These are phyloP conservation scores for Mastomys coucha DNA, from an alignment of 2,113 vertebrate genomes.

Conservation along the genomic window DNA sequence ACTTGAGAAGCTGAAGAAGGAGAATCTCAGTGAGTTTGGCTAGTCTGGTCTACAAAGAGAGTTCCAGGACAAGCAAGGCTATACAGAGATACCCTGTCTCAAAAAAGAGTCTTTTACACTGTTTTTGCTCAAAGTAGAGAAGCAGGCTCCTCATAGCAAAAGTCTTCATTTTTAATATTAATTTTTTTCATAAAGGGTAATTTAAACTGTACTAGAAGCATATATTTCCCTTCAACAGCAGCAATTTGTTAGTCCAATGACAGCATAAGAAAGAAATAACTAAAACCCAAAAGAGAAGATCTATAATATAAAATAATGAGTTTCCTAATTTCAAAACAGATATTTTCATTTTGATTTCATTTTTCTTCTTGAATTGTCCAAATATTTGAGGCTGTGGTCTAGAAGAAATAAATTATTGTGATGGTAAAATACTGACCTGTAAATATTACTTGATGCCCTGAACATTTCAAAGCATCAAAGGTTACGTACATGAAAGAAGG, in stretches of 20 bases:
- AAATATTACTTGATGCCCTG: slow-evolving; percentile 23
- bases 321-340: neutral
- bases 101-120: neutral
- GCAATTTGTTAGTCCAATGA: neutral
- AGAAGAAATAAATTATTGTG: neutral
- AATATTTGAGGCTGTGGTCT: neutral
- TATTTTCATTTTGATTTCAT: slow-evolving; percentile 46
- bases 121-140: neutral
- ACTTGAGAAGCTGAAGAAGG: neutral
- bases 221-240: slow-evolving; percentile 6
- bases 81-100: neutral
- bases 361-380: slow-evolving; percentile 42
- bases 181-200: slow-evolving; percentile 9
- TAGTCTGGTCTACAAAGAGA: neutral
- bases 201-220: neutral
- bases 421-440: slow-evolving; percentile 21
- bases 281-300: slow-evolving; percentile 38
- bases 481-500: slow-evolving; percentile 31
- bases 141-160: neutral
- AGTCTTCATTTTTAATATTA: slow-evolving; percentile 25
- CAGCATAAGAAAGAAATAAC: neutral
- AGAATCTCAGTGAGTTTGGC: neutral
- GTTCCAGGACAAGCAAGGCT: neutral
- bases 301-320: neutral
- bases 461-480: slow-evolving; percentile 48